These are phyloP conservation scores for Lates japonicus DNA, from an alignment of 2,797 vertebrate genomes.

Conservation along the genomic window DNA sequence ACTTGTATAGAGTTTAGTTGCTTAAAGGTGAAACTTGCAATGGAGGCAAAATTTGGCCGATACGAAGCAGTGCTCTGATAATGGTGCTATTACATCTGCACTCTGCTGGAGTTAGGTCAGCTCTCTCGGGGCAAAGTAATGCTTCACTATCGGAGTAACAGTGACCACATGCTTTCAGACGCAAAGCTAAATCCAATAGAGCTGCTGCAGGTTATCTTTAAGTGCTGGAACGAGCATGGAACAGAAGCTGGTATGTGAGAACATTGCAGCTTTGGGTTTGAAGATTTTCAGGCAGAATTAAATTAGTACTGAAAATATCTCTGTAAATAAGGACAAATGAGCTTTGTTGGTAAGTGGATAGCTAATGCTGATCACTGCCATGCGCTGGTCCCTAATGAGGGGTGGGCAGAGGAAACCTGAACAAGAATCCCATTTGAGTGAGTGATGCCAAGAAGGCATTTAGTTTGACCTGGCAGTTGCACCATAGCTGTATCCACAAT, in stretches of 20 bases:
- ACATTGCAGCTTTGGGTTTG: constrained; percentile 12
- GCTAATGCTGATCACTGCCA: constrained; percentile 41
- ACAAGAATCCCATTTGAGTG: constrained; percentile 58
- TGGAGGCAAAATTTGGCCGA: constrained; percentile 30
- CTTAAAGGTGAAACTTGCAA: constrained; percentile 19
- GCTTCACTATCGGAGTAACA: constrained; percentile 32
- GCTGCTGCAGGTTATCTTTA: constrained; percentile 31
- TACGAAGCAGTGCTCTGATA: constrained; percentile 25
- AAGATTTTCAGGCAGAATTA: constrained; percentile 44
- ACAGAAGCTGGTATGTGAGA: constrained; percentile 32
- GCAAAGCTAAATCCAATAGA: constrained; percentile 53
- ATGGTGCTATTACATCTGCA: constrained; percentile 41
- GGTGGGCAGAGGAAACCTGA: constrained; percentile 37
- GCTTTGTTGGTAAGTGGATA: constrained; percentile 42
- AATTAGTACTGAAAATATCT: constrained; percentile 44
- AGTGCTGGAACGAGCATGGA: constrained; percentile 23
- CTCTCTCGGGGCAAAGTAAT: constrained; percentile 50
- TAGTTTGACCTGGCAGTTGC: constrained; percentile 36
- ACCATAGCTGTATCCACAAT: constrained; percentile 45
- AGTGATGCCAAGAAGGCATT: constrained; percentile 53
- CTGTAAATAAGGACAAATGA: constrained; percentile 44
- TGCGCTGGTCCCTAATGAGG: constrained; percentile 35
- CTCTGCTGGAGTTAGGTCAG: constrained; percentile 39
- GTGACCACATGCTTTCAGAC: constrained; percentile 70
- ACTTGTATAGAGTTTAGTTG: background rate